Conservation (phyloP, 1,140 invertebrate species). For the Macrosteles quadrilineatus region DNA sequence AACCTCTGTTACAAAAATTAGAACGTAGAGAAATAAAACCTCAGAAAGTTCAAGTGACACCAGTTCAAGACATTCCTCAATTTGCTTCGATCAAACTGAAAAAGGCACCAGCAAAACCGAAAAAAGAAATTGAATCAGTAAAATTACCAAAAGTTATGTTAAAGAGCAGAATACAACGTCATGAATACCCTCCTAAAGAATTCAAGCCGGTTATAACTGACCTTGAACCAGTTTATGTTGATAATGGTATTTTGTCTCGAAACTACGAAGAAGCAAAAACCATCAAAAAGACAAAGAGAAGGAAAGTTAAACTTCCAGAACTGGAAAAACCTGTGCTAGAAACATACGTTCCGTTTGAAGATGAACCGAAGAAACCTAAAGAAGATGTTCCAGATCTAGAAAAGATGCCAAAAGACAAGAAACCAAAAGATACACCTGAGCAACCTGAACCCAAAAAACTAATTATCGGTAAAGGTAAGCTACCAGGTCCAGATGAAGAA, state of each 20-base stretch:
- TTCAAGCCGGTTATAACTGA: constrained; percentile 39
- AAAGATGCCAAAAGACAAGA: constrained; percentile 31
- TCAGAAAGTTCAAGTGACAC: constrained; percentile 51
- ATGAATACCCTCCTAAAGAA: constrained; percentile 53
- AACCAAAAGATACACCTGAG: constrained; percentile 45
- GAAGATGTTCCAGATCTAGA: constrained; percentile 46
- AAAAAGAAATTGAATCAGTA: constrained; percentile 53
- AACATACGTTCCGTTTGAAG: constrained; percentile 52
- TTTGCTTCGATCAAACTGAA: constrained; percentile 66
- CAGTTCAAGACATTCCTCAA: constrained; percentile 54
- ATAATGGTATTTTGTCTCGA: constrained; percentile 66
- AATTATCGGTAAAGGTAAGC: constrained; percentile 44
- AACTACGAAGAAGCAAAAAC: constrained; percentile 68
- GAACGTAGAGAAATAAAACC: constrained; percentile 53
- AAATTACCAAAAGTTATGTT: constrained; percentile 64
- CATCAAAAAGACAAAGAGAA: constrained; percentile 59
- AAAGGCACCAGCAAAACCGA: constrained; percentile 54
- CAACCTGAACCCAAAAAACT: constrained; percentile 45
- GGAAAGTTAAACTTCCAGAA: constrained; percentile 52
- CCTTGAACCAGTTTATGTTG: constrained; percentile 47
- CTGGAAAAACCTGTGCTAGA: constrained; percentile 52
- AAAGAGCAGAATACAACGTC: constrained; percentile 61
- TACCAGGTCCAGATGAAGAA: constrained; percentile 38
- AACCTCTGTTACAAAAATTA: constrained; percentile 34
- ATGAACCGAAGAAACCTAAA: constrained; percentile 49